Base-by-base conservation (phyloP, 2,113 vertebrate genomes). In the Syrrhaptes paradoxus region DNA sequence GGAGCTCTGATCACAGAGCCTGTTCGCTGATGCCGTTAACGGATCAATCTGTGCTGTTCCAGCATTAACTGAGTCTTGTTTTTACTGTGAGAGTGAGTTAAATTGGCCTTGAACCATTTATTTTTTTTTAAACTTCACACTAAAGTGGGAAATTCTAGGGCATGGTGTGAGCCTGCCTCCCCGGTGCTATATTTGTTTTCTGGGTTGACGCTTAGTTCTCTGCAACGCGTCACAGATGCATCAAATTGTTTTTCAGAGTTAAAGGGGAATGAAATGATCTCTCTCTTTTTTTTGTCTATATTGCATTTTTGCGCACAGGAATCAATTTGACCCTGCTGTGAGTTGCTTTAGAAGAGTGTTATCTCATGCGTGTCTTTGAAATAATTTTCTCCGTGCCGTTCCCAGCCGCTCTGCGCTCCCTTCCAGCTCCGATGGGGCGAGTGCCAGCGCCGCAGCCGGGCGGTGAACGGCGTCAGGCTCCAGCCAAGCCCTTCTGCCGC, bases 361-460 rank as follows among this genome's bases (percentile, higher is more conserved):
- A 31, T 11, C 45, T 70, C 4, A 2, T 7, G 4, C 1, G 2
- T 8, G 34, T 3, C 78, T 49, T 4, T 9, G 15, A 21, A 49
- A 52, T 17, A 1, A 6, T 71, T 41, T 41, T 6, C 65, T 2
- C 17, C 0, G 0, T 2, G 4, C 11, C 8, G 0, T 7, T 43
- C 67, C 70, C 52, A 2, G 1, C 26, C 4, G 1, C 3, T 34
- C 15, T 9, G 1, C 2, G 0, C 5, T 7, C 24, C 0, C 24
- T 17, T 17, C 55, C 46, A 13, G 72, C 36, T 26, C 57, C 2
- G 3, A 12, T 0, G 5, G 67, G 1, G 26, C 1, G 2, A 49
- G 2, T 28, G 0, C 6, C 18, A 3, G 48, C 17, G 24, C 43
- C 26, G 9, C 73, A 18, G 34, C 41, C 38, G 1, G 0, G 48